Evolutionary conservation across 2,888 invertebrate genomes (phyloP), one percentile per base, ranked within the genome.

Genomic region (Drosophila subsilvestris): DNA sequence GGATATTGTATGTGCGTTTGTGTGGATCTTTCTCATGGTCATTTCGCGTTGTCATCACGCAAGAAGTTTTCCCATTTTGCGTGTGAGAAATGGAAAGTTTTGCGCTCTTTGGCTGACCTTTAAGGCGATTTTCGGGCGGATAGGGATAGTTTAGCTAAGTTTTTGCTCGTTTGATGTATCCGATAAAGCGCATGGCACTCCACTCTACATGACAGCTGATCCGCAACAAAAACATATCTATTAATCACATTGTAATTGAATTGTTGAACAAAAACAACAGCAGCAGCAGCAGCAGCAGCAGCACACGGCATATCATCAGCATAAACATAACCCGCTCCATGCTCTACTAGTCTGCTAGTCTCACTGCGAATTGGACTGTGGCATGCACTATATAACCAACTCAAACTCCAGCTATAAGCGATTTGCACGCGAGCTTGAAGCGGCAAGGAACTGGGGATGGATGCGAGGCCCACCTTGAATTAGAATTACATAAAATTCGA

Each of bases 11-110:
- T 48, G 50, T 67, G 60, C 76, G 29, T 72, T 71, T 20, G 22
- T 37, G 49, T 61, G 43, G 9, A 50, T 71, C 48, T 66, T 48
- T 63, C 67, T 77, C 51, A 56, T 29, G 45, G 48, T 27, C 45
- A 44, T 68, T 77, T 66, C 70, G 87, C 79, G 80, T 51, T 86
- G 87, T 81, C 88, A 83, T 82, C 88, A 83, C 76, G 86, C 88
- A 75, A 88, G 79, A 80, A 78, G 69, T 79, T 79, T 87, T 79
- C 75, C 65, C 73, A 74, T 77, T 72, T 81, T 67, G 81, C 78
- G 75, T 76, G 74, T 56, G 72, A 72, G 82, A 89, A 90, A 90
- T 89, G 84, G 90, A 90, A 90, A 90, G 90, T 90, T 88, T 76
- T 75, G 8, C 22, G 10, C 47, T 57, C 63, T 75, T 62, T 75